phyloP scores from a whole-genome alignment of 2,113 vertebrate genomes.

The Hippocampus guttulatus region DNA sequence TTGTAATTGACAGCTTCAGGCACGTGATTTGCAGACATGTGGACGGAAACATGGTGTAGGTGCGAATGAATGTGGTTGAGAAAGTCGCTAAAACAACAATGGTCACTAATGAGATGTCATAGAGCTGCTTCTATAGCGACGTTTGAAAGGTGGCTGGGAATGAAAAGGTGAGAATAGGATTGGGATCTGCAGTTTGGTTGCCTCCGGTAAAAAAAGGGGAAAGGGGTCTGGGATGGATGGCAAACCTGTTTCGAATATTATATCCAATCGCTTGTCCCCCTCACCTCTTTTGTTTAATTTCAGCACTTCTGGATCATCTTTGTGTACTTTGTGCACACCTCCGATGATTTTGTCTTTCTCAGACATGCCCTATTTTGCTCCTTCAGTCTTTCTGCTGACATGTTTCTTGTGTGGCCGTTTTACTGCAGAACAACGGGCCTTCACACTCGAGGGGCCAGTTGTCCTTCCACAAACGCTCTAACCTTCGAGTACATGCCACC shows the following conservation, averaged over 20 bases:
- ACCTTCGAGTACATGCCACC: slow-evolving; percentile 35
- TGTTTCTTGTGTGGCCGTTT: slow-evolving; percentile 27
- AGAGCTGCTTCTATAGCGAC: not conserved
- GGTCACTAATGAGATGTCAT: slow-evolving; percentile 2
- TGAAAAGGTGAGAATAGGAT: slow-evolving; percentile 8
- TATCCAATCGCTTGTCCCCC: slow-evolving; percentile 11
- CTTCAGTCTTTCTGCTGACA: not conserved
- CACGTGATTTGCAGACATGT: not conserved
- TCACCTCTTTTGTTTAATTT: slow-evolving; percentile 36
- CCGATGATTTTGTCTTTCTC: not conserved
- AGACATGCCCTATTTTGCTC: not conserved
- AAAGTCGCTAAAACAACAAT: not conserved
- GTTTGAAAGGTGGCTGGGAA: not conserved
- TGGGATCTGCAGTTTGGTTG: slow-evolving; percentile 22
- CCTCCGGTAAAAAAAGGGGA: not conserved
- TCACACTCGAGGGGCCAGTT: slow-evolving; percentile 31
- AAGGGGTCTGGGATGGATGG: not conserved
- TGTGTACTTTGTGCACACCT: slow-evolving; percentile 10
- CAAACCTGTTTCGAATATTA: slow-evolving; percentile 55
- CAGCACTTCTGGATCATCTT: slow-evolving; percentile 8
- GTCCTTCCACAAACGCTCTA: slow-evolving; percentile 25
- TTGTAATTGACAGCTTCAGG: not conserved
- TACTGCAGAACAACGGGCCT: slow-evolving; percentile 28
- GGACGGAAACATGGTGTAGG: not conserved
- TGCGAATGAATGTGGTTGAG: not conserved